phyloP scores from a whole-genome alignment of 2,113 vertebrate genomes.

The Labeo rohita region DNA sequence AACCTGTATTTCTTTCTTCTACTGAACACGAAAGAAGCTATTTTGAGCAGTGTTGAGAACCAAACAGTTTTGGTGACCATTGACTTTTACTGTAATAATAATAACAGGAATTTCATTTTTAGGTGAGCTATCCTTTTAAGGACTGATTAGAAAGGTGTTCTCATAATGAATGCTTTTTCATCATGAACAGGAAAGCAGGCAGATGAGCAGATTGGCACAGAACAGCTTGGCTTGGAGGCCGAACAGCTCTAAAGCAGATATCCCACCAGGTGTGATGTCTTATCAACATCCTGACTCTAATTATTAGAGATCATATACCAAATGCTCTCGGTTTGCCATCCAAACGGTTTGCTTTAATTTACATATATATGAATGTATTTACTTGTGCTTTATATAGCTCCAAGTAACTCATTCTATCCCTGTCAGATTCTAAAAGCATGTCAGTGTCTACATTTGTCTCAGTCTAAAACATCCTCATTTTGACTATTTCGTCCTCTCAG shows the following conservation, averaged over 20 bases:
- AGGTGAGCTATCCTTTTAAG: background rate
- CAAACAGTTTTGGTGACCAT: background rate
- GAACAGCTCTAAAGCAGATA: slow-evolving; percentile 62
- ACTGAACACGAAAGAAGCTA: background rate
- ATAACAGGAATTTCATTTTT: background rate
- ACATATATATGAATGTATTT: background rate
- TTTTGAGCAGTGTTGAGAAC: background rate
- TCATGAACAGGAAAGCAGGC: slow-evolving; percentile 64
- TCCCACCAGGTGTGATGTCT: slow-evolving; percentile 72
- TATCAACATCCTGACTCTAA: background rate
- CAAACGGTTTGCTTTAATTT: background rate
- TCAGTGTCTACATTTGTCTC: background rate
- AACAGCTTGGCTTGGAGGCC: slow-evolving; percentile 65
- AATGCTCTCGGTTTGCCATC: background rate
- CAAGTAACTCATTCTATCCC: background rate
- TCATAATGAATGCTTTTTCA: background rate
- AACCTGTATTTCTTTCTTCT: background rate
- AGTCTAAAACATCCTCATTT: background rate
- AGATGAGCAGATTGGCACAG: slow-evolving; percentile 16
- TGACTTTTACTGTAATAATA: background rate
- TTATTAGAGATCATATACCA: slow-evolving; percentile 8
- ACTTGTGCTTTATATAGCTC: background rate
- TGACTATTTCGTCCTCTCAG: background rate
- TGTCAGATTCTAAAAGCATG: background rate
- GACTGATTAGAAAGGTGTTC: background rate